These are phyloP conservation scores for Meta bourneti DNA, from an alignment of 2,888 invertebrate species.

Conservation along the genomic window DNA sequence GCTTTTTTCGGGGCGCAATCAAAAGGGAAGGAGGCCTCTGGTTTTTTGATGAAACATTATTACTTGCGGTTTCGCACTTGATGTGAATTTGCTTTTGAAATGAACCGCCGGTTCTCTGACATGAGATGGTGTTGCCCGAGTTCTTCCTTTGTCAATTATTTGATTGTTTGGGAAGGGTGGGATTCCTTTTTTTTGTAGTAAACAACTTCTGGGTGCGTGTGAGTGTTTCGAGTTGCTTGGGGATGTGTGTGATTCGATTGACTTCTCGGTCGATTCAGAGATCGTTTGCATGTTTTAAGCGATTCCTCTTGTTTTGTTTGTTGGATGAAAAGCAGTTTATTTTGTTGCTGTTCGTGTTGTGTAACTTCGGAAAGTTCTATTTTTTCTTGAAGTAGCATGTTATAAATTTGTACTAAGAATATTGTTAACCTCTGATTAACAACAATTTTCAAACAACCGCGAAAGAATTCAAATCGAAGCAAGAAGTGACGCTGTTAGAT, in stretches of 20 bases:
- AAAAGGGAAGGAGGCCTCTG: slow-evolving; percentile 25
- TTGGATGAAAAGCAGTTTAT: too few species aligned
- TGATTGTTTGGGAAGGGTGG: background rate
- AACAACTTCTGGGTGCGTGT: background rate
- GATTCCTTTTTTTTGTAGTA: background rate
- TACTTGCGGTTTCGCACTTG: slow-evolving; percentile 31
- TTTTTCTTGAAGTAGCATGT: too few species aligned
- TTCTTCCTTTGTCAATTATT: background rate
- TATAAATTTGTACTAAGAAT: too few species aligned
- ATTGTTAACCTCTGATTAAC: too few species aligned
- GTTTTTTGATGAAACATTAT: slow-evolving; percentile 52
- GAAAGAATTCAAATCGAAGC: too few species aligned
- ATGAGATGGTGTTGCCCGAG: background rate
- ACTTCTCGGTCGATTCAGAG: background rate
- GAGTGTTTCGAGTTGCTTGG: background rate
- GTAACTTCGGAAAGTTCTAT: too few species aligned
- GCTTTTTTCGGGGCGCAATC: slow-evolving; percentile 14
- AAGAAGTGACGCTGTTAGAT: too few species aligned
- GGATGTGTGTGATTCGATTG: background rate
- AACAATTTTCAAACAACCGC: too few species aligned
- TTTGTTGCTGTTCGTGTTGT: too few species aligned
- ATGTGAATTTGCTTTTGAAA: slow-evolving; percentile 35
- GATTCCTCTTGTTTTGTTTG: background rate
- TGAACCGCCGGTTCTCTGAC: slow-evolving; percentile 9
- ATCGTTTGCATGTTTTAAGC: background rate